Conservation (phyloP, 2,797 vertebrate genomes). For the Xiphophorus birchmanni region DNA sequence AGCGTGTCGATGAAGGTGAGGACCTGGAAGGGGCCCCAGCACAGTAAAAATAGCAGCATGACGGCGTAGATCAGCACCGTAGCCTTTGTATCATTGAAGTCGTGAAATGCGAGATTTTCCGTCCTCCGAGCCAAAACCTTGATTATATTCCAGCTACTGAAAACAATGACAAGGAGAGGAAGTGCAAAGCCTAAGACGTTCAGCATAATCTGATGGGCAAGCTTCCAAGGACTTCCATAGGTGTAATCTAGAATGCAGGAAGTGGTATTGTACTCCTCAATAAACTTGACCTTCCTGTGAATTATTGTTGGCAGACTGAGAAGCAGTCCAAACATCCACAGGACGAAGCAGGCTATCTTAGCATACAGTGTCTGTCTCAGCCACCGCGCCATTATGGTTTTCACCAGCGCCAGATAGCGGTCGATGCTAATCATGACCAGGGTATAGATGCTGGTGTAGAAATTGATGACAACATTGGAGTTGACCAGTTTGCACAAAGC, state of each 20-base stretch:
- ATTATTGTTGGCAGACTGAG: constrained; percentile 79
- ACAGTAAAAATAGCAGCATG: constrained; percentile 86
- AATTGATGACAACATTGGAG: constrained; percentile 80
- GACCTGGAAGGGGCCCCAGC: constrained; percentile 91
- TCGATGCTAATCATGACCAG: constrained; percentile 91
- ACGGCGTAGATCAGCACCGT: constrained; percentile 84
- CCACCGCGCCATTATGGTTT: constrained; percentile 86
- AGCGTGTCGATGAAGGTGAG: constrained; percentile 84
- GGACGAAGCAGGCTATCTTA: constrained; percentile 81
- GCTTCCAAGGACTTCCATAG: constrained; percentile 68
- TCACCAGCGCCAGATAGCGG: constrained; percentile 91
- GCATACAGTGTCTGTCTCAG: constrained; percentile 82
- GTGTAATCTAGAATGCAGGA: constrained; percentile 74
- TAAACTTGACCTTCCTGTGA: constrained; percentile 77
- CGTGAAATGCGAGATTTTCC: constrained; percentile 67
- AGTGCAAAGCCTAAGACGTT: constrained; percentile 85
- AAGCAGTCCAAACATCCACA: constrained; percentile 84
- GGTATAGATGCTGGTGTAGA: constrained; percentile 89
- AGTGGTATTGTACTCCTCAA: constrained; percentile 2
- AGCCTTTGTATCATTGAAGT: constrained; percentile 82
- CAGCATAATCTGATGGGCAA: constrained; percentile 80
- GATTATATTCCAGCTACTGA: constrained; percentile 83
- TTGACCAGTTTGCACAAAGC: constrained; percentile 85
- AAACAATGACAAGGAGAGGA: constrained; percentile 83
- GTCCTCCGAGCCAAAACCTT: constrained; percentile 75